Evolutionary conservation across 2,797 vertebrate genomes (phyloP), one percentile per base, ranked within the genome.

Genomic region (Parauchenoglanis punctatus): DNA sequence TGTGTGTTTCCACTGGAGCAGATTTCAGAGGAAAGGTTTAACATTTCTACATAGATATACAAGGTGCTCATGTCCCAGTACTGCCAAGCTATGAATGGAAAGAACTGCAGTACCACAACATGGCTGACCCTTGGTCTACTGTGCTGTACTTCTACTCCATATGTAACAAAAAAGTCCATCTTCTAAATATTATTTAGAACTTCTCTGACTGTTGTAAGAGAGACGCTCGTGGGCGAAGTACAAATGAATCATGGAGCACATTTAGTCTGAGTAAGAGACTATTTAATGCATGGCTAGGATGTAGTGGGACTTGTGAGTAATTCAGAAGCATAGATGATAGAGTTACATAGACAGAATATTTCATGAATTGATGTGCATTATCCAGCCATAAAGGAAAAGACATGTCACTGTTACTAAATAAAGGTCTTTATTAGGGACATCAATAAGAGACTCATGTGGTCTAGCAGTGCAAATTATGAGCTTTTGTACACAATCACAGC

Each of bases 381-480:
- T 86, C 56, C 67, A 88, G 58, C 28, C 46, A 91, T 17, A 72
- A 73, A 23, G 31, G 11, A 3, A 70, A 81, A 46, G 46, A 77
- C 46, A 90, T 67, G 86, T 86, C 65, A 83, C 11, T 81, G 81
- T 88, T 87, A 90, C 83, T 90, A 85, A 89, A 91, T 89, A 84
- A 70, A 91, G 88, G 86, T 88, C 82, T 91, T 90, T 91, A 88
- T 86, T 91, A 90, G 58, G 89, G 77, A 75, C 85, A 59, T 92
- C 85, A 93, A 88, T 72, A 87, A 93, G 63, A 93, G 84, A 91
- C 17, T 58, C n/a, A 92, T 89, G 49, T 89, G 86, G 83, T 93
- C 81, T 89, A 93, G 90, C 91, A 93, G 91, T 92, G 91, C 91
- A 91, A 93, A 91, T 90, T 54, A 90, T 87, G 82, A 87, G 84